These are phyloP conservation scores for Petrocephalus sullivani DNA, from an alignment of 2,797 vertebrate species.

Conservation along the genomic window DNA sequence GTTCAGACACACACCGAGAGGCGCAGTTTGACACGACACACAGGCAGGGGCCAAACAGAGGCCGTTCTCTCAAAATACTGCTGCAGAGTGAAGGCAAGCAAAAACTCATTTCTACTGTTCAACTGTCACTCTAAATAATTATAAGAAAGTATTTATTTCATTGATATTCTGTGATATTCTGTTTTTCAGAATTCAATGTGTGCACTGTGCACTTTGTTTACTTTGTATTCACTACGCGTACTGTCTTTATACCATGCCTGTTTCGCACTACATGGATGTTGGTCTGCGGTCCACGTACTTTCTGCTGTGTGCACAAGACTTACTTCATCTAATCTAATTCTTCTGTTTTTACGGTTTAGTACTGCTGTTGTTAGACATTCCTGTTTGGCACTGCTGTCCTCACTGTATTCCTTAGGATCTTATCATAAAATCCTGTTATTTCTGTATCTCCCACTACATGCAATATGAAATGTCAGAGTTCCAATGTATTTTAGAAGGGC, in stretches of 20 bases:
- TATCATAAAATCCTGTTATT: background rate
- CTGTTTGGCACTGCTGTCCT: background rate
- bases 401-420: background rate
- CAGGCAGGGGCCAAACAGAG: background rate
- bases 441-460: background rate
- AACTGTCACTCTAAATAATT: background rate
- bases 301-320: background rate
- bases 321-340: background rate
- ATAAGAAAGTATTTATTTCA: background rate
- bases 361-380: background rate
- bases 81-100: background rate
- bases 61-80: background rate
- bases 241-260: background rate
- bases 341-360: background rate
- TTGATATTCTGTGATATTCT: background rate
- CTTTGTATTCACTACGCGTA: too few relatives aligned
- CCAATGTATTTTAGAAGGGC: background rate
- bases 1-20: background rate
- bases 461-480: background rate
- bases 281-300: background rate
- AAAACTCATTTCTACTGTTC: background rate
- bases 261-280: background rate
- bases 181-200: background rate
- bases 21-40: background rate
- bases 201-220: background rate